Base-by-base conservation (phyloP, 2,888 invertebrate species). In the Drosophila pegasa region DNA sequence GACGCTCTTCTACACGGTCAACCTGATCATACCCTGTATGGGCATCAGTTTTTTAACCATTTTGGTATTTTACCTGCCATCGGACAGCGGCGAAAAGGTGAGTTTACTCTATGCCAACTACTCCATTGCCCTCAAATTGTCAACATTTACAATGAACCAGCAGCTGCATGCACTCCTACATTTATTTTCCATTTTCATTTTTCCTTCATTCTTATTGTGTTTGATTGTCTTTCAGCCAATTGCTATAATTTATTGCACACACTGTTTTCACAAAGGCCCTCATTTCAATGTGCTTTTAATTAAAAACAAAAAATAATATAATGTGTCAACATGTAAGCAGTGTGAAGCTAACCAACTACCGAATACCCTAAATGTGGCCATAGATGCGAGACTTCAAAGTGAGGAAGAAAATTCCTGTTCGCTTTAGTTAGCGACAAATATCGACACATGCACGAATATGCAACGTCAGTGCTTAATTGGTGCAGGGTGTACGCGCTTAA, bases 51-150 rank as follows among this genome's bases (percentile, higher is more conserved):
- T 98, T 93, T 95, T 99, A 91, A 98, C 98, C 84, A 97, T 98
- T 89, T 95, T 99, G 91, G 98, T 98, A 90, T 99, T 98, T 94
- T 98, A 98, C 93, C 94, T 99, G 92, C 99, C 98, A 80, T 98
- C 98, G 78, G 98, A 99, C 94, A 97, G 97, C 93, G 98, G 99
- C 89, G 99, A 99, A 94, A 99, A 99, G 94, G 97, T 97, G 91
- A 94, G 93, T 91, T 16, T 10, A 14, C 20, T 16, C 16, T 16
- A 16, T n/a, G 22, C 7, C 18, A 31, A 14, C n/a, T n/a, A n/a
- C n/a, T 29, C 10, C 25, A 38, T 10, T 22, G 45, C n/a, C 9
- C n/a, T 37, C 43, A 18, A 29, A 41, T 33, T 31, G 29, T 25
- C 18, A 27, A 22, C 20, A 45, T 55, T 51, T 37, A 41, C 38